Evolutionary conservation across 2,888 invertebrate species (phyloP).

Genomic region (Stegana nigrithorax): DNA sequence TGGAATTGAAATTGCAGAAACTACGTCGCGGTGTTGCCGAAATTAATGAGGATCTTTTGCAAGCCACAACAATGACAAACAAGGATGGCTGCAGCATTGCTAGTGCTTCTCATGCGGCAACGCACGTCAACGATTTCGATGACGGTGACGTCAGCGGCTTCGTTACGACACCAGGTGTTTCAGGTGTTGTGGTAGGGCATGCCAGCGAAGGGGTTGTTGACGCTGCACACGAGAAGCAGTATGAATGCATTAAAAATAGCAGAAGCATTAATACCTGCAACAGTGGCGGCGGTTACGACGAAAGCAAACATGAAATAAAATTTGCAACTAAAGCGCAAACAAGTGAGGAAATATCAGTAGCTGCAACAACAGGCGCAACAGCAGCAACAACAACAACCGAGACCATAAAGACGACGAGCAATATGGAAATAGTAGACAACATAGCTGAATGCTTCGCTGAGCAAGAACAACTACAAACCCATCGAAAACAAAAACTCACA

Average conservation of each 20-base stretch:
- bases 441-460: neutral
- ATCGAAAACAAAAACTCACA: neutral
- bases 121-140: neutral
- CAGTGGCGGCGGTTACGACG: neutral
- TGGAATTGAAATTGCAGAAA: conserved; percentile 62
- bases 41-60: conserved; percentile 65
- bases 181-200: too few species aligned
- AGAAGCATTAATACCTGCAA: conserved; percentile 11
- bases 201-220: neutral
- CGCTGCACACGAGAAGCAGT: conserved; percentile 33
- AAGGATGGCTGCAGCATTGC: too few species aligned
- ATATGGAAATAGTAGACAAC: neutral
- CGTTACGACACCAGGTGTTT: neutral
- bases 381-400: neutral
- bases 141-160: neutral
- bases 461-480: conserved; percentile 4
- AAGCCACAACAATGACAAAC: conserved; percentile 6
- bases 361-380: neutral
- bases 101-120: neutral
- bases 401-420: neutral
- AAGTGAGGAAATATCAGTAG: neutral
- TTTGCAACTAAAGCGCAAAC: conserved; percentile 17
- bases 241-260: conserved; percentile 36
- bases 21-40: conserved; percentile 61
- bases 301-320: conserved; percentile 6